phyloP scores from a whole-genome alignment of 2,888 invertebrate species.

The Mythimna lalbum region DNA sequence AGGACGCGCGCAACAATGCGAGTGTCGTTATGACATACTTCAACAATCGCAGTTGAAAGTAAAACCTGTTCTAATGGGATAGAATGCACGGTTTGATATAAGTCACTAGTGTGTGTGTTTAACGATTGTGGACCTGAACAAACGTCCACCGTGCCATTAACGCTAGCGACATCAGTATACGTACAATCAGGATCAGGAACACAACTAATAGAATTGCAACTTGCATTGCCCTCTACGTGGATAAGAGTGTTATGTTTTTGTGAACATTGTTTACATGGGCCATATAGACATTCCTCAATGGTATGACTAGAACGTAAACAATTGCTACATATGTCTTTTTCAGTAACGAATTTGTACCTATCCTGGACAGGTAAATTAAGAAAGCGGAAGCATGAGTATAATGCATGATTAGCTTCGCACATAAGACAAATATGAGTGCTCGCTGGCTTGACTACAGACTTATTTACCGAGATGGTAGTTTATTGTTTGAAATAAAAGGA shows the following conservation, averaged over 20 bases:
- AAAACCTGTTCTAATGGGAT: constrained; percentile 10
- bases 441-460: not conserved
- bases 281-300: not conserved
- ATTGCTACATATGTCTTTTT: constrained; percentile 1
- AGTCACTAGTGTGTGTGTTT: constrained; percentile 10
- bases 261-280: too few species aligned
- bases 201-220: constrained; percentile 6
- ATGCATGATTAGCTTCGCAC: constrained; percentile 3
- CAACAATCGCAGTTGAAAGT: not conserved
- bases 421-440: not conserved
- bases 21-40: constrained; percentile 4
- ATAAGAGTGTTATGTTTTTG: too few species aligned
- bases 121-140: not conserved
- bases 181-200: not conserved
- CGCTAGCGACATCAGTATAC: not conserved
- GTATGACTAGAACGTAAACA: constrained; percentile 11
- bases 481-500: not conserved
- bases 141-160: constrained; percentile 3
- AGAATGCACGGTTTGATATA: constrained; percentile 7
- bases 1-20: not conserved
- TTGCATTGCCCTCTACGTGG: constrained; percentile 1
- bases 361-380: constrained; percentile 11
- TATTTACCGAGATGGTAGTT: not conserved
- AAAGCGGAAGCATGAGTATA: constrained; percentile 11
- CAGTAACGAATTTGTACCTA: constrained; percentile 9